Evolutionary conservation across 2,113 vertebrate species (phyloP).

Genomic region (Eulacestoma nigropectus): DNA sequence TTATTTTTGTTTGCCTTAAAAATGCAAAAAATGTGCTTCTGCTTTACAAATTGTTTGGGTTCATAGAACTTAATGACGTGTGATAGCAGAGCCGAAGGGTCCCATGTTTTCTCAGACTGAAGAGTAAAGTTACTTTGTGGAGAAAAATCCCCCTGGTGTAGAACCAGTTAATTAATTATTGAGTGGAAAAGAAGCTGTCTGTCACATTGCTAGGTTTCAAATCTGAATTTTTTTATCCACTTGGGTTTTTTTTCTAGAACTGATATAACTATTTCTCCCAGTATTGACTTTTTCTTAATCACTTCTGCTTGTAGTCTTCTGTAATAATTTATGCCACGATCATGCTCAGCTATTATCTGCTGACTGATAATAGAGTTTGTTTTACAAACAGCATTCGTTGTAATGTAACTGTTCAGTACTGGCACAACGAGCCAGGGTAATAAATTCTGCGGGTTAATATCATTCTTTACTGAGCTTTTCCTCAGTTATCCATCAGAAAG

Average conservation of each 20-base stretch:
- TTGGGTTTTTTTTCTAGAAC: background rate
- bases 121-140: background rate
- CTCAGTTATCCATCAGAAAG: background rate
- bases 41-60: background rate
- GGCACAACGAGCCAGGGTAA: background rate
- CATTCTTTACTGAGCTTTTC: background rate
- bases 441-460: background rate
- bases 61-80: background rate
- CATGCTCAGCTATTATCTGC: background rate
- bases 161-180: background rate
- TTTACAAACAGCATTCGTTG: background rate
- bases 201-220: background rate
- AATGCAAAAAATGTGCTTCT: background rate
- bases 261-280: background rate
- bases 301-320: background rate
- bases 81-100: background rate
- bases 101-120: background rate
- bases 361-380: conserved; percentile 10
- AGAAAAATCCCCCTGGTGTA: background rate
- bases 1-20: background rate
- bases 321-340: conserved; percentile 9
- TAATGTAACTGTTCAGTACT: background rate
- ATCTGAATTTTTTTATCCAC: background rate
- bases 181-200: background rate
- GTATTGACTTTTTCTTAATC: conserved; percentile 13